These are phyloP conservation scores for Orgyia antiqua DNA, from an alignment of 2,888 invertebrate species.

Conservation along the genomic window DNA sequence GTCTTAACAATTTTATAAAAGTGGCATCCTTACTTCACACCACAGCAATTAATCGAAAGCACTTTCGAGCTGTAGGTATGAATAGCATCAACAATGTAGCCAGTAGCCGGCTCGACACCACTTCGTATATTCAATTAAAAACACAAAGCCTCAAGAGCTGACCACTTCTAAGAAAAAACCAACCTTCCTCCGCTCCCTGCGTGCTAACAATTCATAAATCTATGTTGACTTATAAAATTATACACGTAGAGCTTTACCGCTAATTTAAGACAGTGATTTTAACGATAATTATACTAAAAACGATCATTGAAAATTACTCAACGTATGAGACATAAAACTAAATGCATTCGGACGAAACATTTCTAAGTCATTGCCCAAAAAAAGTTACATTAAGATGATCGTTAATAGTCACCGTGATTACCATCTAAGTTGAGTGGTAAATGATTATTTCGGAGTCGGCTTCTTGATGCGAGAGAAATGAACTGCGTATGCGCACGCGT, in stretches of 20 bases:
- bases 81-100: slow-evolving; percentile 58
- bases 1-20: too few relatives aligned
- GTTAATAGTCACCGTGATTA: slow-evolving; percentile 74
- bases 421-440: slow-evolving; percentile 74
- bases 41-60: slow-evolving; percentile 67
- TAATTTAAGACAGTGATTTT: slow-evolving; percentile 14
- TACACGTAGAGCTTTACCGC: slow-evolving; percentile 5
- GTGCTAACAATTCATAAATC: slow-evolving; percentile 7
- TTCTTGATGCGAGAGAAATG: slow-evolving; percentile 66
- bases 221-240: too few relatives aligned
- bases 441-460: slow-evolving; percentile 73
- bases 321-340: slow-evolving; percentile 17
- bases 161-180: slow-evolving; percentile 27
- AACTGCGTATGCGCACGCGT: slow-evolving; percentile 74
- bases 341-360: slow-evolving; percentile 29
- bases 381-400: slow-evolving; percentile 68
- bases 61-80: slow-evolving; percentile 56
- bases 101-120: slow-evolving; percentile 47
- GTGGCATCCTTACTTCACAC: too few relatives aligned
- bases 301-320: slow-evolving; percentile 25
- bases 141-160: slow-evolving; percentile 41
- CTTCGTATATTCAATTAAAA: slow-evolving; percentile 59
- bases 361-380: slow-evolving; percentile 56
- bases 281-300: slow-evolving; percentile 18
- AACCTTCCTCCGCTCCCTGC: slow-evolving; percentile 20